Evolutionary conservation across 2,888 invertebrate species (phyloP).

Genomic region (Neoitamus cyanurus): DNA sequence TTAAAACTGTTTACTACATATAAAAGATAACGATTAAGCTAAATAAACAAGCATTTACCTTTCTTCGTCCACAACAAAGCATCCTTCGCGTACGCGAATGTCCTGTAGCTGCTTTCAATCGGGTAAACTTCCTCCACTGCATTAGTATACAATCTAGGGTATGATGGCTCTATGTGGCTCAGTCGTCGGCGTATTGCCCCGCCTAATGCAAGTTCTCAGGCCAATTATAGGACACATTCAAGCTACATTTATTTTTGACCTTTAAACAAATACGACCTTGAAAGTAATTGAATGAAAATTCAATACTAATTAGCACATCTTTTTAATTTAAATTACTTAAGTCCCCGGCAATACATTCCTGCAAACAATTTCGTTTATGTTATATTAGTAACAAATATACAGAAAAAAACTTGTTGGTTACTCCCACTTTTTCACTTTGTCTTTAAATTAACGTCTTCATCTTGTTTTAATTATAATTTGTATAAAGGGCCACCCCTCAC

Average conservation of each 20-base stretch:
- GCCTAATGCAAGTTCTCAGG: slow-evolving; percentile 50
- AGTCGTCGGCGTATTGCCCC: slow-evolving; percentile 48
- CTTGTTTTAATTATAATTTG: neutral
- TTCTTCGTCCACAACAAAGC: slow-evolving; percentile 96
- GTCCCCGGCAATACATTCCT: neutral
- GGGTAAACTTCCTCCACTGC: slow-evolving; percentile 88
- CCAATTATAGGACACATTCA: slow-evolving; percentile 51
- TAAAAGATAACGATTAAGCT: neutral
- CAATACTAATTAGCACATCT: slow-evolving; percentile 21
- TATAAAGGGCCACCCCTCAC: neutral
- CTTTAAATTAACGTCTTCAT: no score
- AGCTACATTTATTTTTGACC: slow-evolving; percentile 48
- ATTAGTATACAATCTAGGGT: slow-evolving; percentile 64
- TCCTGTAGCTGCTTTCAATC: slow-evolving; percentile 79
- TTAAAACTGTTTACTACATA: no score
- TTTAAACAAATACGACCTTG: slow-evolving; percentile 10
- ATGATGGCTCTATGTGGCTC: slow-evolving; percentile 50
- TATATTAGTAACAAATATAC: neutral
- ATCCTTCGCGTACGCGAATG: slow-evolving; percentile 86
- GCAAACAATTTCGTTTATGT: neutral
- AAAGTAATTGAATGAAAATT: slow-evolving; percentile 10
- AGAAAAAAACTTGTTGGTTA: neutral
- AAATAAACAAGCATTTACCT: slow-evolving; percentile 73
- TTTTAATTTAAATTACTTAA: neutral
- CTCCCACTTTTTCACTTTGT: neutral